phyloP scores from a whole-genome alignment of 1,140 invertebrate genomes.

The Hesperophylax magnus region DNA sequence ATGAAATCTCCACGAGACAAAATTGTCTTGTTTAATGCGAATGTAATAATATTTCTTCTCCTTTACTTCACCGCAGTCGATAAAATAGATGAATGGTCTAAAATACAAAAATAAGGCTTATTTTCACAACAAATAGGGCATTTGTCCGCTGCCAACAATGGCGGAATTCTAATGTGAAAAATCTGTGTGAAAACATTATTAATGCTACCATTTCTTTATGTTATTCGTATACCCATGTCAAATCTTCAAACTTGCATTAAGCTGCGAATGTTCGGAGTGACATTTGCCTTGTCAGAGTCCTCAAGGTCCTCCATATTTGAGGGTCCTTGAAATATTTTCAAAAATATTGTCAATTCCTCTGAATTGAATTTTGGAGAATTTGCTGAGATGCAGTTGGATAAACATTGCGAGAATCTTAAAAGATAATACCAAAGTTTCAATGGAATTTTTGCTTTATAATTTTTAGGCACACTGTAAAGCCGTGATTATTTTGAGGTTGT shows the following conservation, averaged over 20 bases:
- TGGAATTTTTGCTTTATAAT: too few relatives aligned
- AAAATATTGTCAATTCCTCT: conserved; percentile 24
- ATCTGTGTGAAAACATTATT: conserved; percentile 45
- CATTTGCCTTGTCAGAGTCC: conserved; percentile 29
- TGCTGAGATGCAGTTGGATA: background rate
- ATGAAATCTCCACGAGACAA: too few relatives aligned
- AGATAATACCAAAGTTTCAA: too few relatives aligned
- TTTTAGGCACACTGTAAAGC: too few relatives aligned
- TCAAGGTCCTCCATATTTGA: conserved; percentile 25
- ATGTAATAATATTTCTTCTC: background rate
- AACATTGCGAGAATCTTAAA: background rate
- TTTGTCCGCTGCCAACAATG: conserved; percentile 31
- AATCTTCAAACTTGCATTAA: background rate
- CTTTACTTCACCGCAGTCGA: conserved; percentile 4
- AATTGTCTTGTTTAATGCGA: background rate
- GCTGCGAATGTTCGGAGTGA: conserved; percentile 3
- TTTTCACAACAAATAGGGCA: conserved; percentile 43
- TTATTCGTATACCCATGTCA: conserved; percentile 37
- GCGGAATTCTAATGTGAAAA: conserved; percentile 29
- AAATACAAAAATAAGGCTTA: conserved; percentile 42
- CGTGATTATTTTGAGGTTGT: too few relatives aligned
- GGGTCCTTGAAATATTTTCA: conserved; percentile 23
- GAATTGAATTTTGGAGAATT: background rate
- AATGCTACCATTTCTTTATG: conserved; percentile 5
- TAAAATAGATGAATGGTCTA: conserved; percentile 1